Evolutionary conservation across 2,888 invertebrate genomes (phyloP).

Genomic region (Empis livida): DNA sequence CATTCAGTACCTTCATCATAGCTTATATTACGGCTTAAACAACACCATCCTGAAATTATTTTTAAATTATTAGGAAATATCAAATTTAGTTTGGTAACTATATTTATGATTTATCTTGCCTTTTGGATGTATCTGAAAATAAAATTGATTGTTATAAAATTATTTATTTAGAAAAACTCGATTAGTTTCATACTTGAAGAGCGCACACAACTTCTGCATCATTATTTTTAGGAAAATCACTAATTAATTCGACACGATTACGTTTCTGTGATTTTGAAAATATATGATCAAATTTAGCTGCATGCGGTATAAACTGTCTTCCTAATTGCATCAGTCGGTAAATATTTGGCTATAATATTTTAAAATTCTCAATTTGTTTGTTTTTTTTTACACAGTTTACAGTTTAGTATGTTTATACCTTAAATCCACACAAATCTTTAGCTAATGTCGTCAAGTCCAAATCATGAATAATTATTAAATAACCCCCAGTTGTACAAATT

Average conservation of each 20-base stretch:
- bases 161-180: background rate
- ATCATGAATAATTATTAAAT: conserved; percentile 80
- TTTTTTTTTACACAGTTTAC: too few species aligned
- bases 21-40: conserved; percentile 76
- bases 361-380: background rate
- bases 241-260: conserved; percentile 80
- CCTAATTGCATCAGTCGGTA: conserved; percentile 82
- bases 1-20: conserved; percentile 81
- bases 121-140: conserved; percentile 25
- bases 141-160: background rate
- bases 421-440: conserved; percentile 71
- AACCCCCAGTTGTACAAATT: conserved; percentile 81
- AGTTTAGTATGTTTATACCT: too few species aligned
- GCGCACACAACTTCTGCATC: conserved; percentile 86
- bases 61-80: too few species aligned
- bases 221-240: conserved; percentile 76
- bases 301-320: conserved; percentile 66
- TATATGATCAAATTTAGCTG: conserved; percentile 66
- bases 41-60: conserved; percentile 56
- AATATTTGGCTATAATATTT: conserved; percentile 60
- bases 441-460: conserved; percentile 67
- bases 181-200: conserved; percentile 45
- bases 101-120: conserved; percentile 3
- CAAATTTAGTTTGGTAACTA: too few species aligned
- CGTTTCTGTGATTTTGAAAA: conserved; percentile 59